Conservation (phyloP, 2,113 vertebrate species). For the Raja brachyura region DNA sequence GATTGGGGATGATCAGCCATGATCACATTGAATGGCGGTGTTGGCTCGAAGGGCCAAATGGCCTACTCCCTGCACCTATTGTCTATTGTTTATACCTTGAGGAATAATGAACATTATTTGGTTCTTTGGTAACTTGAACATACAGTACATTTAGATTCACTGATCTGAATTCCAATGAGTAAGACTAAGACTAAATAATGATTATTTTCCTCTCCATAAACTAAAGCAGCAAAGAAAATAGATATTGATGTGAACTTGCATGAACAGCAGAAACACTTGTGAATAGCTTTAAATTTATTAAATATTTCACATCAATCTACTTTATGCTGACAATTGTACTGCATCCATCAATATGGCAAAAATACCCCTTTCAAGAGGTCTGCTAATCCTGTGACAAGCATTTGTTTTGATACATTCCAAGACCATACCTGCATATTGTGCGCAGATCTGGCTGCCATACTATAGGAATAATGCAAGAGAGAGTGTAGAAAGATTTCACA, state of each 20-base stretch:
- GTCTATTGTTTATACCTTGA: too few relatives aligned
- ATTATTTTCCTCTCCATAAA: not conserved
- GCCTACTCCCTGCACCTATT: too few relatives aligned
- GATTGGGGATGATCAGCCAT: too few relatives aligned
- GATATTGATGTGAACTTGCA: not conserved
- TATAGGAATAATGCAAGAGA: too few relatives aligned
- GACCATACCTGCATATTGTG: too few relatives aligned
- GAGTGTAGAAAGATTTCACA: too few relatives aligned
- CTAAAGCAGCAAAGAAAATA: not conserved
- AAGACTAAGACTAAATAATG: not conserved
- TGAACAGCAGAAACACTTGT: not conserved
- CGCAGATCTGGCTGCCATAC: too few relatives aligned
- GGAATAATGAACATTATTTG: not conserved
- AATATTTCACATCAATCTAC: not conserved
- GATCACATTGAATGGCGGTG: too few relatives aligned
- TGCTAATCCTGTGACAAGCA: too few relatives aligned
- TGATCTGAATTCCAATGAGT: not conserved
- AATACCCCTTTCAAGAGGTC: not conserved
- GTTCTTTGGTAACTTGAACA: not conserved
- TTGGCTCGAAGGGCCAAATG: too few relatives aligned
- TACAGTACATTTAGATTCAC: too few relatives aligned
- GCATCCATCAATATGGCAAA: not conserved
- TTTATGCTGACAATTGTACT: not conserved
- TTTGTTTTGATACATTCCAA: too few relatives aligned
- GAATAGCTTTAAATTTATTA: not conserved